phyloP scores from a whole-genome alignment of 2,113 vertebrate genomes.

The Nyctibius bracteatus region DNA sequence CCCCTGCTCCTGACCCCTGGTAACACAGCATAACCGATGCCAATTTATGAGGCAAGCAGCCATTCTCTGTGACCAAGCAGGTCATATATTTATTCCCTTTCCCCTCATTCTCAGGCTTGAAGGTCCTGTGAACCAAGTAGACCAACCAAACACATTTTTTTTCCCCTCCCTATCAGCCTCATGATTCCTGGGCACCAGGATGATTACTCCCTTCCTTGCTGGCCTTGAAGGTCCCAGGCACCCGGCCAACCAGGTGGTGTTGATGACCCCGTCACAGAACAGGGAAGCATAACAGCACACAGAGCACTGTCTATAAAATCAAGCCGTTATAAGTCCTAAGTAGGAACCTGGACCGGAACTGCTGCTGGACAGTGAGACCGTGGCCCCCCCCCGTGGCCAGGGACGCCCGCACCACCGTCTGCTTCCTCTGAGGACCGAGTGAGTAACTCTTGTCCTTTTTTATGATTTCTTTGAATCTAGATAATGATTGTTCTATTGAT shows the following conservation, averaged over 20 bases:
- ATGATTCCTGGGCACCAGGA: not conserved
- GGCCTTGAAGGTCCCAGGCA: not conserved
- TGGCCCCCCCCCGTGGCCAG: not conserved
- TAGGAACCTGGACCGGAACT: not conserved
- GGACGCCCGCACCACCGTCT: not conserved
- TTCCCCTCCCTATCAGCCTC: not conserved
- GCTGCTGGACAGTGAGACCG: not conserved
- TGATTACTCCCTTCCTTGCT: not conserved
- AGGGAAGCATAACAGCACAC: not conserved
- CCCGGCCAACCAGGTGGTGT: not conserved
- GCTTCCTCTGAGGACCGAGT: not conserved
- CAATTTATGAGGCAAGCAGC: not conserved
- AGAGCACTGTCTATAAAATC: not conserved
- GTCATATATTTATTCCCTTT: fast-evolving
- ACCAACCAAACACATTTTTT: not conserved
- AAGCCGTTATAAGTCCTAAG: not conserved
- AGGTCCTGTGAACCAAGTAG: not conserved
- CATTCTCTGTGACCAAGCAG: not conserved
- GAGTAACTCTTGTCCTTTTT: not conserved
- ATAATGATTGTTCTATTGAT: not conserved
- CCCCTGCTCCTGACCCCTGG: not conserved
- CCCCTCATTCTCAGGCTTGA: not conserved
- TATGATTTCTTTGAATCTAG: not conserved
- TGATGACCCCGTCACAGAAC: not conserved
- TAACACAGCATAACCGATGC: fast-evolving